These are phyloP conservation scores for Squalus acanthias DNA, from an alignment of 2,797 vertebrate genomes.

Conservation along the genomic window DNA sequence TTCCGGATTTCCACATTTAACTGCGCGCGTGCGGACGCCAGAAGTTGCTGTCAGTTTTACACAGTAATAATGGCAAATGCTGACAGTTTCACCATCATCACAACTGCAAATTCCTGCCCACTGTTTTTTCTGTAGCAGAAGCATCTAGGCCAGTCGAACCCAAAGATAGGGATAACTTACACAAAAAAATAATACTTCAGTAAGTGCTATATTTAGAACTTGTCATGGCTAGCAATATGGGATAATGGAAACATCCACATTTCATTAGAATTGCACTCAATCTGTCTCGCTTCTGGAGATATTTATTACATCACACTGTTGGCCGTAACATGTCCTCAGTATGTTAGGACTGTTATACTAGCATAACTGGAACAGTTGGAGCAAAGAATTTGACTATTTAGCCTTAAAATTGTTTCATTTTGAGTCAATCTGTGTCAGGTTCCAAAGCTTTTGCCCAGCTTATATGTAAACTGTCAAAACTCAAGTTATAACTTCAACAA, in stretches of 20 bases:
- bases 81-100: no score
- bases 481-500: neutral
- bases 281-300: neutral
- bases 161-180: neutral
- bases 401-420: neutral
- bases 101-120: no score
- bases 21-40: no score
- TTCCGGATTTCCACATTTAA: no score
- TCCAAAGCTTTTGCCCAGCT: neutral
- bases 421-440: neutral
- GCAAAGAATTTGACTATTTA: neutral
- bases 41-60: no score
- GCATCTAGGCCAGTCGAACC: neutral
- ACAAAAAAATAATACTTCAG: neutral
- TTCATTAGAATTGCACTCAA: neutral
- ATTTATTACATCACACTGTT: neutral
- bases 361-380: neutral
- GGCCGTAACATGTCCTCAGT: neutral
- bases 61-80: no score
- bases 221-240: neutral
- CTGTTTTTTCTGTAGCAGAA: no score
- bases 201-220: neutral
- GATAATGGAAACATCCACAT: neutral
- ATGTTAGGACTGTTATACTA: neutral
- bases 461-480: conserved; percentile 7